phyloP scores from a whole-genome alignment of 1,140 invertebrate species.

The Drosophila insularis region DNA sequence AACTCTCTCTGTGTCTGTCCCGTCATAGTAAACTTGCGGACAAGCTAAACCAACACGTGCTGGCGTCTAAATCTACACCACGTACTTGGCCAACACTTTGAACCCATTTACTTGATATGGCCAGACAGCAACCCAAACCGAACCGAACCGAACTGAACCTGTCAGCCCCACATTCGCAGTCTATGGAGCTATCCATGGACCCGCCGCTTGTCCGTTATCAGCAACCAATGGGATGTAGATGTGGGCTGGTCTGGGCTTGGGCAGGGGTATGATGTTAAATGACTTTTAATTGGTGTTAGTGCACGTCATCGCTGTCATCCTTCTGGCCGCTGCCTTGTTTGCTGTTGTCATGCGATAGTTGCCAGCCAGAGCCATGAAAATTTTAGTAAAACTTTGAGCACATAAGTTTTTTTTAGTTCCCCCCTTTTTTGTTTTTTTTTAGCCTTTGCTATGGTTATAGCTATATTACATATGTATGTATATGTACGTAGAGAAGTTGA shows the following conservation, averaged over 20 bases:
- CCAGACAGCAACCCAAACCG: slow-evolving; percentile 22
- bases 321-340: slow-evolving; percentile 32
- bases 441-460: slow-evolving; percentile 3
- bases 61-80: slow-evolving; percentile 41
- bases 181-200: background rate
- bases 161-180: background rate
- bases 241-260: background rate
- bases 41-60: slow-evolving; percentile 19
- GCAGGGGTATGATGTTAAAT: slow-evolving; percentile 62
- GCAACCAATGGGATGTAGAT: background rate
- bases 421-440: slow-evolving; percentile 31
- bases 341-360: slow-evolving; percentile 61
- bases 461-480: slow-evolving; percentile 49
- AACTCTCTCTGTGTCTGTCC: slow-evolving; percentile 25
- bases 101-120: slow-evolving; percentile 62
- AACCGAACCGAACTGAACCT: background rate
- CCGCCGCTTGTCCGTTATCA: background rate
- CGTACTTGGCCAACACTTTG: slow-evolving; percentile 65
- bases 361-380: slow-evolving; percentile 44
- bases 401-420: slow-evolving; percentile 57
- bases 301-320: slow-evolving; percentile 47
- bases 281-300: slow-evolving; percentile 78
- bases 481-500: slow-evolving; percentile 25
- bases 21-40: slow-evolving; percentile 48
- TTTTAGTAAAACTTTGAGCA: slow-evolving; percentile 53